Percentiles rank a stretch among this genome's conserved stretches.
Conservation (phyloP, 2,888 invertebrate genomes). For the Deladenus siricidicola region DNA sequence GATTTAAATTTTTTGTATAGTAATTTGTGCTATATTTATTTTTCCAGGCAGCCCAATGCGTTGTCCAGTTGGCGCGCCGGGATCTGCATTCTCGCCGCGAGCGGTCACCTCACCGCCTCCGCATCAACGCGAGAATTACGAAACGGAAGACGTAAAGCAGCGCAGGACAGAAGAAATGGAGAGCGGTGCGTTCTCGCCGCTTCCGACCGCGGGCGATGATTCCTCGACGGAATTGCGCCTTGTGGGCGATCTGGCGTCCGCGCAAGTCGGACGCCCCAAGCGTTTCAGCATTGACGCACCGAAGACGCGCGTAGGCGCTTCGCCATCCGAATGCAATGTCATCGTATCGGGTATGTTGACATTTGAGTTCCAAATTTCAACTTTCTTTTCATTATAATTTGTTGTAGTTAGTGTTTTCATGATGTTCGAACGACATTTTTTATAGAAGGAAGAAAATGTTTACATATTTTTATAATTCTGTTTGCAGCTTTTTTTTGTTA, state of each 20-base stretch:
- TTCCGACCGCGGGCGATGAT: not conserved
- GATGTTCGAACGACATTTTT: no score
- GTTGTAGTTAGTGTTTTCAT: no score
- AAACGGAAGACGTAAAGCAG: no score
- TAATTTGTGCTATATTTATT: not conserved
- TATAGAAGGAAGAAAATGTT: no score
- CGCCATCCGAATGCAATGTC: slow-evolving; percentile 48
- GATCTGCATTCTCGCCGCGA: not conserved
- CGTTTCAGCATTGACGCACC: slow-evolving; percentile 49
- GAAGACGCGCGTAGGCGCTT: slow-evolving; percentile 16
- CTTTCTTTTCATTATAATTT: no score
- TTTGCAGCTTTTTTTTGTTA: no score
- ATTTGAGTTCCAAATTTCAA: no score
- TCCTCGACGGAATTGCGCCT: slow-evolving; percentile 27
- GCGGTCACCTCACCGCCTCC: not conserved
- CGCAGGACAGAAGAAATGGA: slow-evolving; percentile 8
- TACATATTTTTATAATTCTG: no score
- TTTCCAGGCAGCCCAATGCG: slow-evolving; percentile 23
- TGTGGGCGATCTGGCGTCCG: slow-evolving; percentile 28
- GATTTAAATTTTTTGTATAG: not conserved
- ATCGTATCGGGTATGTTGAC: slow-evolving; percentile 45
- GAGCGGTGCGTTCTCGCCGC: not conserved
- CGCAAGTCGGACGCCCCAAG: slow-evolving; percentile 46
- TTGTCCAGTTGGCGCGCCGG: slow-evolving; percentile 17
- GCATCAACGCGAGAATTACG: not conserved